Evolutionary conservation across 2,797 vertebrate genomes (phyloP).

Genomic region (Macropodus opercularis): DNA sequence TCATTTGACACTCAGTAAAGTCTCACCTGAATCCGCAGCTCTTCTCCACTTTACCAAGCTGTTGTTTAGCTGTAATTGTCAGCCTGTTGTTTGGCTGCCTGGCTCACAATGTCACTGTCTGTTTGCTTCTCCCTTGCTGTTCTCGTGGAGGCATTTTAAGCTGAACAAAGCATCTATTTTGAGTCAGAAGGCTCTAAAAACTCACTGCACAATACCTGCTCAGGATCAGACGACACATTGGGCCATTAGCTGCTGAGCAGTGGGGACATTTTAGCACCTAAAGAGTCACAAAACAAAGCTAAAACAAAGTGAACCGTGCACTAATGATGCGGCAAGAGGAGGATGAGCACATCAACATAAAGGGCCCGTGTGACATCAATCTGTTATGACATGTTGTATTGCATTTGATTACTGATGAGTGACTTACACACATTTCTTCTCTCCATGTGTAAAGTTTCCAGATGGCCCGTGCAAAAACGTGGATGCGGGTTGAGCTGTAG

Average conservation of each 20-base stretch:
- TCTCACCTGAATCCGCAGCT: neutral
- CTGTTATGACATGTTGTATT: no score
- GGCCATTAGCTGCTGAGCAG: conserved; percentile 2
- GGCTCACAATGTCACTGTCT: neutral
- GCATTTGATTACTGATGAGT: conserved; percentile 25
- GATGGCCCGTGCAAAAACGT: conserved; percentile 75
- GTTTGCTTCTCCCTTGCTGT: neutral
- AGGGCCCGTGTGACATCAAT: no score
- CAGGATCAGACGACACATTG: neutral
- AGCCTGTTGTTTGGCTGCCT: neutral
- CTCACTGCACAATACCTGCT: neutral
- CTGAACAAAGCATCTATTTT: conserved; percentile 3
- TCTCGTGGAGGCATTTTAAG: neutral
- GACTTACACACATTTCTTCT: conserved; percentile 49
- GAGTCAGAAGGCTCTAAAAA: conserved; percentile 8
- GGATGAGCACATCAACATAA: neutral
- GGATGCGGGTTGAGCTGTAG: conserved; percentile 81
- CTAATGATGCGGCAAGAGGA: neutral
- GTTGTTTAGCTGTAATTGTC: conserved; percentile 4
- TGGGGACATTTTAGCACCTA: neutral
- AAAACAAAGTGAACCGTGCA: neutral
- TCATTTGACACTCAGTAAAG: neutral
- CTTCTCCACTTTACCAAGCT: neutral
- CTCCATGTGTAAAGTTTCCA: conserved; percentile 76
- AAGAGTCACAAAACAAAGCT: neutral